Evolutionary conservation across 2,888 invertebrate species (phyloP).

Genomic region (Drosophila peninsularis): DNA sequence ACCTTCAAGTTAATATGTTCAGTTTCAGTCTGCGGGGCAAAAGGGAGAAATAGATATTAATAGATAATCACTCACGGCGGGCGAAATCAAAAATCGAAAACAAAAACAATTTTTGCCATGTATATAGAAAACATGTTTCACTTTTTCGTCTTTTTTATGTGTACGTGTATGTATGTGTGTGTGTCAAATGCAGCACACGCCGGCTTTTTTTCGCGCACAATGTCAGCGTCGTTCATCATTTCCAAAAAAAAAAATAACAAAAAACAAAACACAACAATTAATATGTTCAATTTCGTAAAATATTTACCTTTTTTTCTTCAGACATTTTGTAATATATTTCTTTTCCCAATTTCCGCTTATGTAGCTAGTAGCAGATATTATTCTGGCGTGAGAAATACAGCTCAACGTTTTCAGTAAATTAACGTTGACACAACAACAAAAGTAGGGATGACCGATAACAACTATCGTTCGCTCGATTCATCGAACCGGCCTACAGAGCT

Average conservation of each 20-base stretch:
- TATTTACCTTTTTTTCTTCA: conserved; percentile 15
- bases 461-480: background rate
- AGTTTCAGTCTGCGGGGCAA: conserved; percentile 5
- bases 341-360: background rate
- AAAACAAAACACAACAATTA: too few species aligned
- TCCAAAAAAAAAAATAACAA: background rate
- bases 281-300: background rate
- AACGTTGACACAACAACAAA: conserved; percentile 10
- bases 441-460: conserved; percentile 8
- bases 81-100: background rate
- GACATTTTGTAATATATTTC: background rate
- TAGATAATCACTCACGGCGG: too few species aligned
- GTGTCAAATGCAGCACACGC: background rate
- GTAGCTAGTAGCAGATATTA: background rate
- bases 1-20: conserved; percentile 18
- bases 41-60: background rate
- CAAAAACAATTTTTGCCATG: background rate
- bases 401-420: background rate
- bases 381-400: background rate
- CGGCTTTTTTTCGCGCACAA: conserved; percentile 17
- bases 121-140: conserved; percentile 8
- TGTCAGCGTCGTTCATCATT: background rate
- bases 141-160: background rate
- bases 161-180: background rate
- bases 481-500: background rate